Evolutionary conservation across 2,113 vertebrate genomes (phyloP), one percentile per base, ranked within the genome.

Genomic region (Rattus rattus): DNA sequence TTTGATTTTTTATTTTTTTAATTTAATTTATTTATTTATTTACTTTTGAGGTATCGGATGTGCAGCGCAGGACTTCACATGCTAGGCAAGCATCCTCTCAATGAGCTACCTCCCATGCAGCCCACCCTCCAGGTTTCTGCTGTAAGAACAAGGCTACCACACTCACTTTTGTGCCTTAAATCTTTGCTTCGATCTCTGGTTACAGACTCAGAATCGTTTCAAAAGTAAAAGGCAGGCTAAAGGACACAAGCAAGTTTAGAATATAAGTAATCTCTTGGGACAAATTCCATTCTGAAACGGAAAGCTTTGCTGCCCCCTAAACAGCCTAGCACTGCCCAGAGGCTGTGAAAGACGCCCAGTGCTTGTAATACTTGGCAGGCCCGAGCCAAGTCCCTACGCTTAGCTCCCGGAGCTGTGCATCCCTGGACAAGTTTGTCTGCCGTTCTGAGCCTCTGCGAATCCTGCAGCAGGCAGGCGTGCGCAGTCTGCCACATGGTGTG

Each of bases 271-370:
- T 88, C 83, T 94, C 79, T 59, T 69, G 22, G 69, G 90, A 11
- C n/a, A 85, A 49, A 93, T 87, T 96, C 56, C 13, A 47, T 87
- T 96, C 79, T 91, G 92, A 92, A 95, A 85, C 36, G 30, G 17
- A 72, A 79, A n/a, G 61, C n/a, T 70, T 12, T 14, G 52, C 72
- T 54, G 11, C 56, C 14, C 26, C 67, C 49, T 70, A 30, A 93
- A 49, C 26, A 67, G 43, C 24, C 56, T 17, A 0, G 1, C 12
- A 79, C 36, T 7, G 65, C 89, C 54, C 47, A 30, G n/a, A 87
- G 33, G n/a, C 49, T 39, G 1, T 19, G 26, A 54, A n/a, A 76
- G 43, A 6, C 65, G 16, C 39, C 39, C 59, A 92, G 9, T 2
- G 7, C 36, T 63, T 76, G 24, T 43, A 0, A 0, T 12, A 28